Base-by-base conservation (phyloP, 2,797 vertebrate genomes). In the Lagothrix lagotricha region DNA sequence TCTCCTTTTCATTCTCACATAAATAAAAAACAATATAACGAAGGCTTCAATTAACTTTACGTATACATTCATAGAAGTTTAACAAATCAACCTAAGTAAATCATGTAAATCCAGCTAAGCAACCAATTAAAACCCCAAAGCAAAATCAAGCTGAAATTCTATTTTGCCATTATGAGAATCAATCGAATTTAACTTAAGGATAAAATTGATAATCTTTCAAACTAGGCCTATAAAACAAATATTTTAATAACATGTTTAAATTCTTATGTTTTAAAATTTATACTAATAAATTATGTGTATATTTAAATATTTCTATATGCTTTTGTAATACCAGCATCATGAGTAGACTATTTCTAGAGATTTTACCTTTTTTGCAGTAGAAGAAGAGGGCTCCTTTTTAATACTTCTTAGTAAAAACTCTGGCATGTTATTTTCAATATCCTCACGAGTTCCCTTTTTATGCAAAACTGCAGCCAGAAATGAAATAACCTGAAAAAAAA, bases 371-470 rank as follows among this genome's bases (percentile, higher is more conserved):
- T 99, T 99, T 61, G 97, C 97, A 96, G 97, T 98, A 95, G 83
- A 96, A 93, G 98, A 97, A 36, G 97, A 94, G 10, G 96, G 96
- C 70, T 98, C 97, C 72, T 99, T 98, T 88, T 98, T 99, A 98
- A 99, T 98, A 85, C 99, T 99, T 97, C 98, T 98, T 97, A 98
- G 97, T 97, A 99, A 99, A 99, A 99, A 99, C 84, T 99, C 99
- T 50, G 99, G 99, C 98, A 99, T 99, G 96, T 99, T 99, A 97
- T 99, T 99, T 98, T 99, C 99, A 92, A 99, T 98, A 98, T 99
- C 99, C 48, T 99, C 98, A 98, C 98, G 99, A 50, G 99, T 99
- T 90, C 99, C 99, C 6, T 99, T 99, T 99, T 99, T 99, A 97
- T 99, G 98, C 93, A 99, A 98, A 95, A 99, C 98, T 93, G 99